Conservation (phyloP, 2,888 invertebrate species). For the Eupithecia inturbata region DNA sequence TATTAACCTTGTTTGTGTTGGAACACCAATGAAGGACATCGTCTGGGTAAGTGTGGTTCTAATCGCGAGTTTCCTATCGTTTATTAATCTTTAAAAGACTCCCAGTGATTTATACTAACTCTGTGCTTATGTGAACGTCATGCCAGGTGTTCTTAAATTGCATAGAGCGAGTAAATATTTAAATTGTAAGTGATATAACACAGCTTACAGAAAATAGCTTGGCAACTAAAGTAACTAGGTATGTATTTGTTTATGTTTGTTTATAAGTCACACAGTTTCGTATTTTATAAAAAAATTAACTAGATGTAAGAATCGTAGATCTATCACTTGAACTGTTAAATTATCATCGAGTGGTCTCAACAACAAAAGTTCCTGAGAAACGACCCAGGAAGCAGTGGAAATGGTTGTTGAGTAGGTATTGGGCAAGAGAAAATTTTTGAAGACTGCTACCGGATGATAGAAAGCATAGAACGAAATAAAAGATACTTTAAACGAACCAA, state of each 20-base stretch:
- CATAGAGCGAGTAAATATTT: conserved; percentile 75
- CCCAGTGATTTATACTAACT: conserved; percentile 38
- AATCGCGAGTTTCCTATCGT: not conserved
- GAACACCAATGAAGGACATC: not conserved
- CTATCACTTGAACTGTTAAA: no score
- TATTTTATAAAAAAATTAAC: not conserved
- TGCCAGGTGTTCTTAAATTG: conserved; percentile 76
- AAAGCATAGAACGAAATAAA: no score
- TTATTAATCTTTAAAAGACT: not conserved
- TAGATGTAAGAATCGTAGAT: not conserved
- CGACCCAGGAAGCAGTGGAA: no score
- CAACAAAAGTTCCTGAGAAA: no score
- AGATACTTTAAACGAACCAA: no score
- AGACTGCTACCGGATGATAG: no score
- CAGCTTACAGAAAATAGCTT: conserved; percentile 17
- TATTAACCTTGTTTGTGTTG: not conserved
- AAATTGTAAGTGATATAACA: conserved; percentile 67
- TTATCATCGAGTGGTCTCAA: no score
- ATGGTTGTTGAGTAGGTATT: no score
- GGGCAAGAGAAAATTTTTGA: no score
- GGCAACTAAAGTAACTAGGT: not conserved
- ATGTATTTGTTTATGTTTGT: not conserved
- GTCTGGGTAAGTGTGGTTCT: no score
- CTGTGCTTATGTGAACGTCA: conserved; percentile 60
- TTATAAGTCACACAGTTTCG: not conserved